Base-by-base conservation (phyloP, 1,140 invertebrate species). In the Meteorus sp. region DNA sequence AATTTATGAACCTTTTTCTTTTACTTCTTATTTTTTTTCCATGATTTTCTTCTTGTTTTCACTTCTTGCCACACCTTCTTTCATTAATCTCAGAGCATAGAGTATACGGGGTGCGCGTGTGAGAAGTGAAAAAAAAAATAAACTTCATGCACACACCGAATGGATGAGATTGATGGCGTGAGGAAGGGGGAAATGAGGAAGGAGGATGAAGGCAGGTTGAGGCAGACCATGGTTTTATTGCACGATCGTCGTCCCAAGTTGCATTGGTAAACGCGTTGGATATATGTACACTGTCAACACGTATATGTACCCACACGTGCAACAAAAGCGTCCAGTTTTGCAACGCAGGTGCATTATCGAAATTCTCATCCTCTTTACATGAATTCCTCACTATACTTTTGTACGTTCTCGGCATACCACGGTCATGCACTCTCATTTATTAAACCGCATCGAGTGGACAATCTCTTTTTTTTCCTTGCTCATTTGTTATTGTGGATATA, bases 211-310 rank as follows among this genome's bases (percentile, higher is more conserved):
- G 45, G 17, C 45, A 3, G 20, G 31, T 52, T 52, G 50, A 52
- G 50, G 50, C 31, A 52, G 50, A 52, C 50, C 50, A 52, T 52
- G 50, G 31, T 52, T 52, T 52, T 52, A 52, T 52, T 52, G 9
- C n/a, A 11, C 13, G 15, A 33, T 52, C 17, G 50, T 15, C 35
- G 27, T 7, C 35, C 15, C 35, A 11, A 39, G 35, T 39, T 39
- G 35, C 35, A 39, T n/a, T 3, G 8, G 11, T 4, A 39, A 15
- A 4, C 13, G 6, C 9, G 27, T 8, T 20, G 31, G 8, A 15
- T 37, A 3, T 19, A 8, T 11, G 7, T n/a, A 52, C 11, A 37
- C 8, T 4, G 19, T n/a, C 11, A 9, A 25, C 13, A 3, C 13
- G 13, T 6, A 13, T 35, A 35, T 35, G 33, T 35, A 11, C 33